Percentiles rank a stretch among this genome's conserved stretches.
Evolutionary conservation across 2,797 vertebrate species (phyloP).

Genomic region (Falco novaeseelandiae): DNA sequence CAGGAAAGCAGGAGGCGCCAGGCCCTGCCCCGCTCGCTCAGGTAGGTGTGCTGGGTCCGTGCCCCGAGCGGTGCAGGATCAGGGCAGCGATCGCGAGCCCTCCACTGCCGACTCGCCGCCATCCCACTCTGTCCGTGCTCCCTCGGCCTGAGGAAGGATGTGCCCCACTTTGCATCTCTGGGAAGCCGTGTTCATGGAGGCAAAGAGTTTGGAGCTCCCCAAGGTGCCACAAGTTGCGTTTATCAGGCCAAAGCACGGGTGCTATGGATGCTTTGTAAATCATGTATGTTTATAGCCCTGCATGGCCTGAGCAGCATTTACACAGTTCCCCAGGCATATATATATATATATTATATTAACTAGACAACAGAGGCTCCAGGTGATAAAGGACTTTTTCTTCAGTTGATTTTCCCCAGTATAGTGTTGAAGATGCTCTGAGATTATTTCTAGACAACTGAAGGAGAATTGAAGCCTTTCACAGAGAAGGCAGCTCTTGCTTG

Average conservation of each 20-base stretch:
- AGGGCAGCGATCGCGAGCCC: not conserved
- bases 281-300: not conserved
- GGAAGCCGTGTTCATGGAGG: not conserved
- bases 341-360: not conserved
- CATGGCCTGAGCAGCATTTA: not conserved
- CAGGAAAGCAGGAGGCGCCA: not conserved
- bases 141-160: not conserved
- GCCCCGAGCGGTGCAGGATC: not conserved
- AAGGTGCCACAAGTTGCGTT: not conserved
- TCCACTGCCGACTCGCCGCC: not conserved
- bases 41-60: not conserved
- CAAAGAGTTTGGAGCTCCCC: not conserved
- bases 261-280: not conserved
- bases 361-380: not conserved
- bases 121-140: accelerated
- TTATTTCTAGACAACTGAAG: not conserved
- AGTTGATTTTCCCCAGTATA: not conserved
- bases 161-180: not conserved
- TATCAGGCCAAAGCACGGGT: not conserved
- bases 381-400: not conserved
- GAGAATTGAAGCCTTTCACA: not conserved
- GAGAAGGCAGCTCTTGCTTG: not conserved
- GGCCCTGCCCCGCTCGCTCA: not conserved
- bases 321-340: not conserved
- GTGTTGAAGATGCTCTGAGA: not conserved